Percentiles rank a stretch among this genome's conserved stretches.
Conservation (phyloP, 2,797 vertebrate species). For the Leontocebus nigricollis region DNA sequence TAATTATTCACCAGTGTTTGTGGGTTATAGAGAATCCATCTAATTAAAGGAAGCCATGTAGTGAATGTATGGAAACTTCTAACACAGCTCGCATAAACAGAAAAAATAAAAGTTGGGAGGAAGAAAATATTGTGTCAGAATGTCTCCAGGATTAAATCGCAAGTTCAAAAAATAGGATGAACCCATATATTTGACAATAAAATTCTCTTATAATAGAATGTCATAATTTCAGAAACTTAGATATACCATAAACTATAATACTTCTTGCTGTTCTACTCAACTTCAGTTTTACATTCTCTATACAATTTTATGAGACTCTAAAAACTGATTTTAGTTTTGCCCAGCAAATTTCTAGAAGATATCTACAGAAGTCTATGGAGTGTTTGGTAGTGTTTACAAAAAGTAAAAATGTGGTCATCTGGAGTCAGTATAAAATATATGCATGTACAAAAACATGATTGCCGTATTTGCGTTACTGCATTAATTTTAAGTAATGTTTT, state of each 20-base stretch:
- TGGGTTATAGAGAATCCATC: neutral
- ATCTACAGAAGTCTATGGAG: neutral
- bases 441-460: neutral
- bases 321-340: neutral
- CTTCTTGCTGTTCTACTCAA: neutral
- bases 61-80: slow-evolving; percentile 12
- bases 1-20: slow-evolving; percentile 36
- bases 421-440: neutral
- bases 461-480: neutral
- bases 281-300: neutral
- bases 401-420: neutral
- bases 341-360: neutral
- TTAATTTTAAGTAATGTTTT: neutral
- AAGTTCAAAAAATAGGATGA: neutral
- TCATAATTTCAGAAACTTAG: neutral
- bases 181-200: neutral
- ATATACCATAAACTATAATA: neutral
- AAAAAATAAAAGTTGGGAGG: neutral
- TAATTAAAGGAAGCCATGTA: slow-evolving; percentile 46
- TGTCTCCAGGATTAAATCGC: neutral
- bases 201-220: neutral
- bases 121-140: neutral
- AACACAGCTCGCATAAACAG: neutral
- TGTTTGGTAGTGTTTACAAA: neutral
- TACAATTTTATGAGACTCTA: neutral